phyloP scores from a whole-genome alignment of 2,797 vertebrate genomes.

The Enteromius fasciolatus region DNA sequence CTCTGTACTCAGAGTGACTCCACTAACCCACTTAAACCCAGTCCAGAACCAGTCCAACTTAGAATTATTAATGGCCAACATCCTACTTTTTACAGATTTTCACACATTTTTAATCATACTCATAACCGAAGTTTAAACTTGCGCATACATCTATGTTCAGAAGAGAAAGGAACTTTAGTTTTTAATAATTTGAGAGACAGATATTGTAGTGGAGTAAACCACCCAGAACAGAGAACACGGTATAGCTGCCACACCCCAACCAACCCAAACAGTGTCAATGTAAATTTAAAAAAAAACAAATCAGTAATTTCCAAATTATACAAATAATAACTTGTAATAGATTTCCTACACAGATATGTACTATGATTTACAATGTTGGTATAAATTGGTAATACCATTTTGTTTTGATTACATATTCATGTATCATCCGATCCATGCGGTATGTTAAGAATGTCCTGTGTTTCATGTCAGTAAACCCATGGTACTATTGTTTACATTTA shows the following conservation, averaged over 20 bases:
- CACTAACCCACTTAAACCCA: constrained; percentile 31
- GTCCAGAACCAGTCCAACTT: not conserved
- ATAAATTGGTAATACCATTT: not conserved
- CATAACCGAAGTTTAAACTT: not conserved
- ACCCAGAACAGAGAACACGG: not conserved
- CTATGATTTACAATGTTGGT: not conserved
- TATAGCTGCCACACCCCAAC: no score
- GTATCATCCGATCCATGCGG: not conserved
- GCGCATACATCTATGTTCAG: not conserved
- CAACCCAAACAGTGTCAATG: not conserved
- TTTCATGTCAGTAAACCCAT: not conserved
- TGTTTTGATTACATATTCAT: not conserved
- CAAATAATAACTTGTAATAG: not conserved
- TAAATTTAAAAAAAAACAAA: no score
- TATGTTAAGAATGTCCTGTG: not conserved
- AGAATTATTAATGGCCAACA: constrained; percentile 12
- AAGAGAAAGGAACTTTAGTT: not conserved
- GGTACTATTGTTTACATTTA: not conserved
- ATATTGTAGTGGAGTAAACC: not conserved
- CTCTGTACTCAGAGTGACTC: constrained; percentile 72
- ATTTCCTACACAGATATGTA: not conserved
- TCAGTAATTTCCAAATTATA: not conserved
- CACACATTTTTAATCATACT: constrained; percentile 2
- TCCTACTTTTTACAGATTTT: not conserved
- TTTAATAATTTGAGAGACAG: not conserved